Percentiles rank a stretch among this genome's conserved stretches.
Evolutionary conservation across 2,888 invertebrate genomes (phyloP).

Genomic region (Sialis lutaria): DNA sequence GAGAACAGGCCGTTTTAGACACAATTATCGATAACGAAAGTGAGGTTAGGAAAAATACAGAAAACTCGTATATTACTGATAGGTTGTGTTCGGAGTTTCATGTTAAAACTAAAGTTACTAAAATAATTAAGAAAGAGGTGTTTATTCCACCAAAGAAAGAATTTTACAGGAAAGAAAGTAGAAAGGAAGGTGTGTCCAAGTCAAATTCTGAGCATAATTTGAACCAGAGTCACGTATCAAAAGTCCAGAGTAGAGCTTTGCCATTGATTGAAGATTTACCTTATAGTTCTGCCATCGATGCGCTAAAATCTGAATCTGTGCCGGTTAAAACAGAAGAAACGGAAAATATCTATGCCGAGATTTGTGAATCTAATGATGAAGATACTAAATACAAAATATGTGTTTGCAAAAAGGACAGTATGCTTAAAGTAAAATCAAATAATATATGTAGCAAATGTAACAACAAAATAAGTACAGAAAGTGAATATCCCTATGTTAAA

Average conservation of each 20-base stretch:
- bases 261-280: constrained; percentile 47
- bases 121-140: constrained; percentile 10
- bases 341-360: constrained; percentile 56
- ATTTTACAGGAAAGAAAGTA: constrained; percentile 9
- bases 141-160: constrained; percentile 11
- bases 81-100: constrained; percentile 53
- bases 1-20: not conserved
- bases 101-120: constrained; percentile 36
- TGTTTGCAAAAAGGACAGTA: no score
- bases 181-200: constrained; percentile 9
- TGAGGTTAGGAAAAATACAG: constrained; percentile 2
- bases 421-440: no score
- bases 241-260: constrained; percentile 33
- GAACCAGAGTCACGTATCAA: constrained; percentile 25
- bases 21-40: not conserved
- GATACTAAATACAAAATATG: no score
- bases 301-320: constrained; percentile 23
- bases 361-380: constrained; percentile 16
- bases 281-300: constrained; percentile 52
- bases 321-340: constrained; percentile 19
- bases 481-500: no score
- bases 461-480: no score
- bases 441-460: no score
- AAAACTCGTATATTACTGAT: constrained; percentile 45
- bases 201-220: constrained; percentile 9